phyloP scores from a whole-genome alignment of 1,140 invertebrate species.

The Hyles euphorbiae region DNA sequence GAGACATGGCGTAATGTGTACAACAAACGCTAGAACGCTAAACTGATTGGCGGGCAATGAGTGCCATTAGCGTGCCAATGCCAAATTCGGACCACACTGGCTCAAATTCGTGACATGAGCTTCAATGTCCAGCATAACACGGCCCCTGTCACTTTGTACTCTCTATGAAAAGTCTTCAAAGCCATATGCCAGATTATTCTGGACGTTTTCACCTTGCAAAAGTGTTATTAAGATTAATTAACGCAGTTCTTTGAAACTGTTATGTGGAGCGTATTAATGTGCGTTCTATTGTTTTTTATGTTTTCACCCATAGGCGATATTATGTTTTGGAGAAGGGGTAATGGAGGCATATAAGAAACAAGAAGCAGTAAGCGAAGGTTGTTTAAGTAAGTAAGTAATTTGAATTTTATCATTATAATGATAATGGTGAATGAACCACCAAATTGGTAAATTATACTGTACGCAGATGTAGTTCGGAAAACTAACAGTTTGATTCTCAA shows the following conservation, averaged over 20 bases:
- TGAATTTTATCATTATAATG: no score
- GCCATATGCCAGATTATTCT: conserved; percentile 24
- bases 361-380: no score
- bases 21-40: conserved; percentile 48
- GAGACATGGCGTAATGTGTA: conserved; percentile 30
- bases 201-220: conserved; percentile 31
- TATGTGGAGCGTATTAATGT: conserved; percentile 13
- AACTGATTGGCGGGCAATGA: conserved; percentile 64
- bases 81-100: conserved; percentile 53
- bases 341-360: no score
- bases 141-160: conserved; percentile 21
- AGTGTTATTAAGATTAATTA: conserved; percentile 54
- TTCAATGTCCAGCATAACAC: conserved; percentile 23
- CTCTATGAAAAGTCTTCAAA: conserved; percentile 12
- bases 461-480: no score
- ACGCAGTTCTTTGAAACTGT: conserved; percentile 23
- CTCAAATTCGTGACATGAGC: conserved; percentile 42
- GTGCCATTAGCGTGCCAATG: conserved; percentile 55
- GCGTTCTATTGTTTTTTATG: conserved; percentile 23
- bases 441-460: no score
- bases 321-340: not conserved
- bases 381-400: no score
- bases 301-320: not conserved
- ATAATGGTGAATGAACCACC: no score
- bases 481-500: no score